A percentile compares a stretch with the other conserved stretches of the same genome.
Evolutionary conservation across 2,888 invertebrate species (phyloP).

Genomic region (Blastobasis lacticolella): DNA sequence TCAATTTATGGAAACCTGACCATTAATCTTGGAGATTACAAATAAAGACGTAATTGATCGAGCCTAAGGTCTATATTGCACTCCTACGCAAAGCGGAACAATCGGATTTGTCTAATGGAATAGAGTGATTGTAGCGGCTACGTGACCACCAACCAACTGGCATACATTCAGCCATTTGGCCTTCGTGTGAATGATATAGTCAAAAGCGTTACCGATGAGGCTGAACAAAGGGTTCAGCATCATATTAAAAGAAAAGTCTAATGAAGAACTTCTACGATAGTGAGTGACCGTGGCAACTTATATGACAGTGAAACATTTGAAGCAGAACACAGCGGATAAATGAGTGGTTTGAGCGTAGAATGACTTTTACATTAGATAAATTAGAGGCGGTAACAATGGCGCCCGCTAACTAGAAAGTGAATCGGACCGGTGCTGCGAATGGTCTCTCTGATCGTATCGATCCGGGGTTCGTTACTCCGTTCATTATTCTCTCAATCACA

Average conservation of each 20-base stretch:
- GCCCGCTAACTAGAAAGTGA: constrained; percentile 62
- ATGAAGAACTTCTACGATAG: too few relatives aligned
- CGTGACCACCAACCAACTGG: constrained; percentile 37
- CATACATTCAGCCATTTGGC: constrained; percentile 36
- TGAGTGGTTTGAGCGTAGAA: constrained; percentile 32
- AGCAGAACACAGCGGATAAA: constrained; percentile 1
- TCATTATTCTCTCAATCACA: constrained; percentile 59
- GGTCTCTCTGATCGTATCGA: constrained; percentile 60
- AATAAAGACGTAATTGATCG: constrained; percentile 18
- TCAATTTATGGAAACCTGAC: constrained; percentile 11
- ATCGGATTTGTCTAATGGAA: constrained; percentile 36
- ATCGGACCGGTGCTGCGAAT: constrained; percentile 49
- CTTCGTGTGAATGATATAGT: constrained; percentile 43
- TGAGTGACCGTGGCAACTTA: too few relatives aligned
- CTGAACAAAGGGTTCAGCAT: too few relatives aligned
- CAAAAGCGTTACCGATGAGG: constrained; percentile 34
- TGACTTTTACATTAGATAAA: constrained; percentile 57
- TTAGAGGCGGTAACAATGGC: constrained; percentile 59
- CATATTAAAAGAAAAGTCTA: too few relatives aligned
- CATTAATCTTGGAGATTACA: constrained; percentile 18
- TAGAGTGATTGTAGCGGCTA: constrained; percentile 39
- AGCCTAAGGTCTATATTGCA: constrained; percentile 16
- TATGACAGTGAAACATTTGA: too few relatives aligned
- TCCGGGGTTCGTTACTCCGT: constrained; percentile 50
- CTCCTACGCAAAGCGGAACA: constrained; percentile 28